Conservation (phyloP, 2,113 vertebrate genomes). For the Pitta sordida region DNA sequence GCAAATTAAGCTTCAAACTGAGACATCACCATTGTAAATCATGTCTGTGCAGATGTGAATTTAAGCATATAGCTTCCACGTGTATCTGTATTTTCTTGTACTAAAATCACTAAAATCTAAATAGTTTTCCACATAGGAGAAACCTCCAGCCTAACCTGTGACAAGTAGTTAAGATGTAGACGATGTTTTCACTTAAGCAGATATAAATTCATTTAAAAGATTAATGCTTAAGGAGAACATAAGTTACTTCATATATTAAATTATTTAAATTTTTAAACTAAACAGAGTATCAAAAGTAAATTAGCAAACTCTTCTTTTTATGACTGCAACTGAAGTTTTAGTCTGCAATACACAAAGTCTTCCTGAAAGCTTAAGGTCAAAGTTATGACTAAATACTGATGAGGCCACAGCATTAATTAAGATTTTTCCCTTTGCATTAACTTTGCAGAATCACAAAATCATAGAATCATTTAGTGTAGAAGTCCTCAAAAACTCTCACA, state of each 20-base stretch:
- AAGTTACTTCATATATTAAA: background rate
- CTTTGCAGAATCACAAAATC: background rate
- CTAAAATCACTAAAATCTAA: background rate
- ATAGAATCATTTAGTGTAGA: background rate
- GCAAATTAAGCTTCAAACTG: background rate
- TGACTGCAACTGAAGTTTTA: background rate
- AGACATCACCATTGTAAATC: background rate
- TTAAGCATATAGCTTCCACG: background rate
- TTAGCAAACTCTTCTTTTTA: background rate
- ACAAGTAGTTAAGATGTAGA: background rate
- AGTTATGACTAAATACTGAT: background rate
- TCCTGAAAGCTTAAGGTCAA: background rate
- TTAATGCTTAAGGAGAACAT: background rate
- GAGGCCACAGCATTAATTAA: background rate
- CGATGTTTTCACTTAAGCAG: background rate
- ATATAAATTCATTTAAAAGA: background rate
- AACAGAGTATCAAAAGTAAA: background rate
- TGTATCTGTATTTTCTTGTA: background rate
- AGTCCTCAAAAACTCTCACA: background rate
- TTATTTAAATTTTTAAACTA: background rate
- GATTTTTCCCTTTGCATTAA: background rate
- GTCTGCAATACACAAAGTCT: background rate
- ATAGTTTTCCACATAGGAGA: background rate
- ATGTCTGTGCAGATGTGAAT: background rate
- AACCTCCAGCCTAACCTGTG: background rate